Conservation (phyloP, 1,140 invertebrate species). For the Cydia amplana region DNA sequence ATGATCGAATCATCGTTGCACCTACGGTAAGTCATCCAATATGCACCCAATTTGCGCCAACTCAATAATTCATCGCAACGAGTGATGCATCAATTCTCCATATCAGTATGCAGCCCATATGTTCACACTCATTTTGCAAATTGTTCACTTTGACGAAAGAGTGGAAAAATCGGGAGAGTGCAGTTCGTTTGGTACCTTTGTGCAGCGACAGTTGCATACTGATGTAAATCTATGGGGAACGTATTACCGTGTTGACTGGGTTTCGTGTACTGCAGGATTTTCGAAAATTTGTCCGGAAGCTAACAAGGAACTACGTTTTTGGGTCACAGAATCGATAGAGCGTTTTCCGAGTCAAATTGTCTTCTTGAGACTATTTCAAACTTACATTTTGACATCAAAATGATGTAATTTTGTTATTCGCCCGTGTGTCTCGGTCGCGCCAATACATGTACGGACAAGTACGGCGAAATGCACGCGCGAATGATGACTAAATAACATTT, state of each 20-base stretch:
- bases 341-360: too few relatives aligned
- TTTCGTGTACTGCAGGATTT: not conserved
- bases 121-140: constrained; percentile 13
- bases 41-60: constrained; percentile 10
- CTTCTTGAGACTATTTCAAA: too few relatives aligned
- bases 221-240: constrained; percentile 10
- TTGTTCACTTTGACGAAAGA: constrained; percentile 27
- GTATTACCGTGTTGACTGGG: not conserved
- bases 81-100: not conserved
- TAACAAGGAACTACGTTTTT: not conserved
- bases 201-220: constrained; percentile 22
- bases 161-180: constrained; percentile 22
- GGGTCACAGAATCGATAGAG: not conserved
- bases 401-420: too few relatives aligned
- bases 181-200: constrained; percentile 31
- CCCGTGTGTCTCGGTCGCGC: too few relatives aligned
- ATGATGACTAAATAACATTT: too few relatives aligned
- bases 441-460: too few relatives aligned
- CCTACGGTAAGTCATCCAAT: not conserved
- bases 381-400: too few relatives aligned
- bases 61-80: constrained; percentile 15
- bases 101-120: constrained; percentile 23
- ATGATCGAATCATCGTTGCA: not conserved
- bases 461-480: too few relatives aligned
- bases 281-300: not conserved